Evolutionary conservation across 1,140 invertebrate genomes (phyloP).

Genomic region (Tribolium madens): DNA sequence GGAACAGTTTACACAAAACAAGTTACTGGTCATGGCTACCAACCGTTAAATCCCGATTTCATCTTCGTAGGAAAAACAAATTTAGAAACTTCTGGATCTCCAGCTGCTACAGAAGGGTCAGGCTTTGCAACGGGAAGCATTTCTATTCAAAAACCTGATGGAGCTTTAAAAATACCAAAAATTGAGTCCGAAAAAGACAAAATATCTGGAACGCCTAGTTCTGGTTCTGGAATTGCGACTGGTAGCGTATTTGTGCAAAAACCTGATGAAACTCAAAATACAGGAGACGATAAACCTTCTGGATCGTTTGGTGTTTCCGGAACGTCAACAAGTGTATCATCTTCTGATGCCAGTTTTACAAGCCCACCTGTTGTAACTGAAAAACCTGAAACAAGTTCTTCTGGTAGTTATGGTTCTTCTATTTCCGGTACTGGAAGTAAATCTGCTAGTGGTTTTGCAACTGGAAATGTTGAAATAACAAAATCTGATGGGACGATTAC

Average conservation of each 20-base stretch:
- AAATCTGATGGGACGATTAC: not conserved
- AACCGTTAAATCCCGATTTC: slow-evolving; percentile 18
- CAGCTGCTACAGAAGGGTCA: not conserved
- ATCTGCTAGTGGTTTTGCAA: slow-evolving; percentile 1
- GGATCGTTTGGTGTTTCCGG: not conserved
- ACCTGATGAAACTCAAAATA: too few species aligned
- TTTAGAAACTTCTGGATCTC: not conserved
- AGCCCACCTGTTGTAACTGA: not conserved
- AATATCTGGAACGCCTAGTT: not conserved
- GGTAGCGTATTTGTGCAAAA: too few species aligned
- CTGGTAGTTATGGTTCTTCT: not conserved
- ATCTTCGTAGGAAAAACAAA: slow-evolving; percentile 12
- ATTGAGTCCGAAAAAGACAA: not conserved
- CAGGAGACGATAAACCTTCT: not conserved
- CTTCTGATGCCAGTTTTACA: not conserved
- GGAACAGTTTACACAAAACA: slow-evolving; percentile 2
- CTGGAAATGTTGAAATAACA: not conserved
- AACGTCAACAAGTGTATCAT: not conserved
- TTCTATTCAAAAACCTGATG: not conserved
- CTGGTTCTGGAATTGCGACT: not conserved
- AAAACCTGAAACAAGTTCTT: not conserved
- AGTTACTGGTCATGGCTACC: not conserved
- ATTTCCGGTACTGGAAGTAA: slow-evolving; percentile 1
- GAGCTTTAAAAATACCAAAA: not conserved
- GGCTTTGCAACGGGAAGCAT: slow-evolving; percentile 22